phyloP scores from a whole-genome alignment of 1,140 invertebrate species.

The Zaprionus camerounensis region DNA sequence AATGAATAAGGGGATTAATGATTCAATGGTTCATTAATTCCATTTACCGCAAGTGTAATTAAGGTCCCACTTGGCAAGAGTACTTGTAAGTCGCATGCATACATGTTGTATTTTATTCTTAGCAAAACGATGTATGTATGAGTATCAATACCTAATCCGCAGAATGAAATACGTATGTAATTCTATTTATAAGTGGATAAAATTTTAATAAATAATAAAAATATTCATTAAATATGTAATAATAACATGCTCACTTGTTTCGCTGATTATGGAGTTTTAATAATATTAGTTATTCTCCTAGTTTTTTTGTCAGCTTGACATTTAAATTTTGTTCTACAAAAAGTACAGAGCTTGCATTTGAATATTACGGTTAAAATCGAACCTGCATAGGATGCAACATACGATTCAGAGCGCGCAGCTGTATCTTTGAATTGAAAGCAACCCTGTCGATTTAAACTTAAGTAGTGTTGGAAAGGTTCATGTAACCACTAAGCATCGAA shows the following conservation, averaged over 20 bases:
- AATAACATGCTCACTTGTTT: constrained; percentile 2
- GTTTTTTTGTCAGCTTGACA: background rate
- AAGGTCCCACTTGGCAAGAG: constrained; percentile 30
- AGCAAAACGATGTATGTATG: constrained; percentile 33
- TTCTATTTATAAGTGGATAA: constrained; percentile 44
- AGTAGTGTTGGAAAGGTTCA: background rate
- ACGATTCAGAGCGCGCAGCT: background rate
- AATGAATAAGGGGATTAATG: background rate
- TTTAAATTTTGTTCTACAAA: background rate
- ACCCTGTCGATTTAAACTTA: constrained; percentile 25
- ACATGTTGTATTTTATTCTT: constrained; percentile 36
- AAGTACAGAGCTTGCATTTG: background rate
- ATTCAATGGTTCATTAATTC: background rate
- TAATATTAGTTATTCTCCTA: background rate
- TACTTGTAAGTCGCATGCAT: constrained; percentile 47
- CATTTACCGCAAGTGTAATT: constrained; percentile 8
- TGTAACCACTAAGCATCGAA: no score
- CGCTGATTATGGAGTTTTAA: background rate
- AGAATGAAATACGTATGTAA: constrained; percentile 49
- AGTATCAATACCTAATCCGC: constrained; percentile 45
- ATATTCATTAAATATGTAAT: constrained; percentile 45
- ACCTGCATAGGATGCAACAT: background rate
- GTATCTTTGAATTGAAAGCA: constrained; percentile 19
- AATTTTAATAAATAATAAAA: constrained; percentile 50
- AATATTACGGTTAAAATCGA: background rate